Base-by-base conservation (phyloP, 1,140 invertebrate genomes). In the Euura saliciscinereae region DNA sequence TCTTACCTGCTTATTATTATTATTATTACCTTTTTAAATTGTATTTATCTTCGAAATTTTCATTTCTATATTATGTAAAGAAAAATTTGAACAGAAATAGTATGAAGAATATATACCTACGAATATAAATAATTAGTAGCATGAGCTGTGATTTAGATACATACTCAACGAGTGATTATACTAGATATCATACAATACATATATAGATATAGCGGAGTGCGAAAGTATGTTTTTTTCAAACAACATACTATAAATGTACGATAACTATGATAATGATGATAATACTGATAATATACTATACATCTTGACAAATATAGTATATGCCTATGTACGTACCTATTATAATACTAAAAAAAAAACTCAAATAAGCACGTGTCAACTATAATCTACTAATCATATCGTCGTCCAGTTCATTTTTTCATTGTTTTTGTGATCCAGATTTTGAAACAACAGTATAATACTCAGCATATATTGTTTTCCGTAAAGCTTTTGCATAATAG, bases 81-180 rank as follows among this genome's bases (percentile, higher is more conserved):
- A 28, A 28, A 28, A 28, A 28, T 28, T 28, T 0, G 1, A 28
- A 28, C 28, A 28, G 28, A n/a, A n/a, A n/a, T n/a, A n/a, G n/a
- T n/a, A n/a, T n/a, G n/a, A n/a, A n/a, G n/a, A 28, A 28, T 59
- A n/a, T n/a, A 59, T 59, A 59, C 10, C 10, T 59, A 59, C 13
- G 51, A 59, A 79, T 78, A 80, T 84, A 85, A 87, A 80, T 86
- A 86, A 86, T 84, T 86, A 86, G 84, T 86, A 87, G 85, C 84
- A 87, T 80, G 84, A 87, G 82, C 86, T 87, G 86, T 87, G 86
- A 87, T 87, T 86, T 87, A 87, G 85, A 79, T 86, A 85, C 84
- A 83, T 86, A 87, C 81, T 83, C 83, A 84, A 84, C 74, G 80
- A 83, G 77, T 80, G 78, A 78, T 84, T 78, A 75, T 11, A 28